These are phyloP conservation scores for Magallana nippona DNA, from an alignment of 2,888 invertebrate species.

Conservation along the genomic window DNA sequence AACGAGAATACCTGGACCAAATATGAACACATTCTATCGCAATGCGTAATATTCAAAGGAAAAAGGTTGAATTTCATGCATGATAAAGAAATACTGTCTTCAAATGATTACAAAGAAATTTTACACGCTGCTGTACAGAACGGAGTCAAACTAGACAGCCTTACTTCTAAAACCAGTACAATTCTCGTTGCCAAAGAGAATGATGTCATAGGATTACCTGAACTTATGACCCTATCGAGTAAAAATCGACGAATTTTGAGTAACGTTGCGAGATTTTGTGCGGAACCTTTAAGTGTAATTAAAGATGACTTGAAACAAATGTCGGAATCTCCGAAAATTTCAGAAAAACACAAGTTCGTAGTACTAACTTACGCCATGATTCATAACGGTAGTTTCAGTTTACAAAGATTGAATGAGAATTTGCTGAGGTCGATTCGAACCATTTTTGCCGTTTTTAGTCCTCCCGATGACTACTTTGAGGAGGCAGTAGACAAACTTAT, in stretches of 20 bases:
- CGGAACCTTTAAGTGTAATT: slow-evolving; percentile 17
- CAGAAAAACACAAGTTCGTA: slow-evolving; percentile 5
- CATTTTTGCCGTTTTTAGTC: slow-evolving; percentile 10
- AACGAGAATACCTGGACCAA: background rate
- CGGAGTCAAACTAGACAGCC: too few species aligned
- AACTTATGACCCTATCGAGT: background rate
- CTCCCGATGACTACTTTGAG: slow-evolving; percentile 9
- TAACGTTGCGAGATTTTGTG: slow-evolving; percentile 2
- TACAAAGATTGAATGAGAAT: background rate
- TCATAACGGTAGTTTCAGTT: slow-evolving; percentile 20
- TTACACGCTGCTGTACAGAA: background rate
- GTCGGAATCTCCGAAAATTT: slow-evolving; percentile 16
- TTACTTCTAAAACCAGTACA: too few species aligned
- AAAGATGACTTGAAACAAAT: slow-evolving; percentile 22
- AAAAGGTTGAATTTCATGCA: background rate
- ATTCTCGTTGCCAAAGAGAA: slow-evolving; percentile 15
- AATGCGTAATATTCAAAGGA: background rate
- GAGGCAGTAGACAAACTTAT: background rate
- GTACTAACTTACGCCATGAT: slow-evolving; percentile 11
- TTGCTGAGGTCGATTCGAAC: slow-evolving; percentile 2
- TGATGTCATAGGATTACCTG: background rate
- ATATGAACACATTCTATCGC: background rate
- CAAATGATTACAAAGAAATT: background rate
- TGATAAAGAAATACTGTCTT: background rate
- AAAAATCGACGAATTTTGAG: background rate